Percentiles rank a stretch among this genome's conserved stretches.
phyloP scores from a whole-genome alignment of 2,113 vertebrate species.

The Gallinago jamesoni region DNA sequence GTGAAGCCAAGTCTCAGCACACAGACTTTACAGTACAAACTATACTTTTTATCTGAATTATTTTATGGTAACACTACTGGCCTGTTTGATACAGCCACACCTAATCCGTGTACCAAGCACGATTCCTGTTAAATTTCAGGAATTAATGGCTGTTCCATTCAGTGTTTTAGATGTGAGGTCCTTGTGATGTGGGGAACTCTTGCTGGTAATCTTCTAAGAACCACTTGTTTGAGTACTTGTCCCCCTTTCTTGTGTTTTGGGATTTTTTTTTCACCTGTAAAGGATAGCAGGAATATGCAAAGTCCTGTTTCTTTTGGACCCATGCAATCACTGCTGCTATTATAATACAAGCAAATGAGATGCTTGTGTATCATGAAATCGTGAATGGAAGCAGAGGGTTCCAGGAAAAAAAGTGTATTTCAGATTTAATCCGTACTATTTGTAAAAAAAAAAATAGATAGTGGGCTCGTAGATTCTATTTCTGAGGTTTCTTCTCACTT shows the following conservation, averaged over 20 bases:
- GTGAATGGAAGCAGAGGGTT: not conserved
- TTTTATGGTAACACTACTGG: not conserved
- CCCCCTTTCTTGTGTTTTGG: not conserved
- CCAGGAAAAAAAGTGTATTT: not conserved
- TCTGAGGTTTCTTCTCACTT: constrained; percentile 23
- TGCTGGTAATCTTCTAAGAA: not conserved
- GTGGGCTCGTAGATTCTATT: not conserved
- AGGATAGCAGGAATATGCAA: not conserved
- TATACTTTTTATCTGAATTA: not conserved
- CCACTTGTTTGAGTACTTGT: not conserved
- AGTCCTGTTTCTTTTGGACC: not conserved
- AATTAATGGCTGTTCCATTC: not conserved
- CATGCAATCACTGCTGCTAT: not conserved
- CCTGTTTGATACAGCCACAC: not conserved
- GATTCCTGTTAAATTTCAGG: not conserved
- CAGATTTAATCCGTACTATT: not conserved
- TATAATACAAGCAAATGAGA: not conserved
- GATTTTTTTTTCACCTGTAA: not conserved
- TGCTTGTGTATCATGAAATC: not conserved
- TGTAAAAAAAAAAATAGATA: not conserved
- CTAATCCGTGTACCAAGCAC: not conserved
- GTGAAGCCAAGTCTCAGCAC: not conserved
- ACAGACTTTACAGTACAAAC: not conserved
- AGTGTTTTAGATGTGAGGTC: not conserved
- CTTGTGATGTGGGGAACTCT: not conserved